Evolutionary conservation across 92 coral and sea anemone species (phyloP), one percentile per base, ranked within the genome.

Genomic region (Palythoa grandiflora): DNA sequence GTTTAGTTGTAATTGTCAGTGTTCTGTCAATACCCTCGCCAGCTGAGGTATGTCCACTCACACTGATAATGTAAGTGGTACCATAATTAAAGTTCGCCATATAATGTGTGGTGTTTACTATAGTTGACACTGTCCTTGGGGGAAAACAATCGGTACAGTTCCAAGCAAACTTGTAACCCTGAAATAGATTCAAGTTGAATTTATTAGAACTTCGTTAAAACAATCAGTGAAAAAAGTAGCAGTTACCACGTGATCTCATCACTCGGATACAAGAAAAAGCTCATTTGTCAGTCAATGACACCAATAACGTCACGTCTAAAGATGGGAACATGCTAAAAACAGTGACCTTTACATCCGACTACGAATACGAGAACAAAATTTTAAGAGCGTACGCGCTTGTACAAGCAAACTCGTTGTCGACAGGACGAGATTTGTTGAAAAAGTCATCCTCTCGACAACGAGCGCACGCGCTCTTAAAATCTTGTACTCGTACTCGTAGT

Each of bases 161-260:
- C 86, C 86, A 81, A 17, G 86, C 66, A 81, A 66, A 81, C 55
- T 35, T 63, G 63, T 81, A 81, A 20, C 63, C 59, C 86, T 81
- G 59, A 68, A 81, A 81, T 3, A 44, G 9, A 40, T 40, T n/a
- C 2, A 66, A 16, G 3, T 10, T 11, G 5, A 81, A 11, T 36
- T 1, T 44, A 28, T 37, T 8, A 5, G 9, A n/a, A 7, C 21
- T 39, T 3, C 72, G 9, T 66, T 9, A 6, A 17, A 66, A 9
- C 17, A 55, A 1, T 61, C 70, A 13, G 6, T 44, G 50, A 44
- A 44, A 68, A 9, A 17, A 0, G 73, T n/a, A n/a, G 19, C 2
- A 20, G 72, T 8, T 28, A 28, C 28, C 28, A 28, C 28, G 28
- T 28, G 28, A 28, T 28, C 28, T 28, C 28, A 28, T 28, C 28